Evolutionary conservation across 2,113 vertebrate species (phyloP), one percentile per base, ranked within the genome.

Genomic region (Numenius arquata): DNA sequence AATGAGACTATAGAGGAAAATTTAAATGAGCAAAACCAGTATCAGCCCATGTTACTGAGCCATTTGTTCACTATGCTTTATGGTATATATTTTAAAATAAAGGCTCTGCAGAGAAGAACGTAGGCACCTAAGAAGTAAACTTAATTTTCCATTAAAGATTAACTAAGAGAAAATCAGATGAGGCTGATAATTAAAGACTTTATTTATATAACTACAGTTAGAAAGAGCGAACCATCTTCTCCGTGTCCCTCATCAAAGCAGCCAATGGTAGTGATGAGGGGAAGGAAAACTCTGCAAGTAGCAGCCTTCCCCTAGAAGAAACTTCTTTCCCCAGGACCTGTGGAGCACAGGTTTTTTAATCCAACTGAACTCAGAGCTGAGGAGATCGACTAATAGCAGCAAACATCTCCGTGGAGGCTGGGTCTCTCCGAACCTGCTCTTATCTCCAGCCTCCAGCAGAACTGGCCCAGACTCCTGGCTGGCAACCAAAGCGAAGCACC

Each of bases 161-260:
- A 92, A 93, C 93, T 94, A 95, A 83, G 21, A 92, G 32, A 93
- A 90, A 86, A 66, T 50, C 40, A 84, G 47, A 79, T 16, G 40
- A 76, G n/a, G 19, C 25, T 79, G n/a, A 92, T 87, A 94, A 80
- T 52, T 77, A 74, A 78, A 89, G 76, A 62, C 12, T 88, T 2
- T 63, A 41, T 78, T 85, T 65, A 75, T 48, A 15, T 41, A 70
- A 88, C 36, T 59, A 30, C 47, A 90, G 21, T 38, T 78, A 59
- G n/a, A 50, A 95, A 53, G 12, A 81, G 38, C 4, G 19, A 82
- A 81, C 16, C 11, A 61, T 41, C 20, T 63, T 66, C 30, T 41
- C 34, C 2, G 0, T 14, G 30, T 50, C 40, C 23, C 52, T 75
- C 65, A 61, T 78, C 38, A 92, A 89, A 86, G 48, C 45, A 85